phyloP scores from a whole-genome alignment of 2,797 vertebrate genomes.

The Merluccius polli region DNA sequence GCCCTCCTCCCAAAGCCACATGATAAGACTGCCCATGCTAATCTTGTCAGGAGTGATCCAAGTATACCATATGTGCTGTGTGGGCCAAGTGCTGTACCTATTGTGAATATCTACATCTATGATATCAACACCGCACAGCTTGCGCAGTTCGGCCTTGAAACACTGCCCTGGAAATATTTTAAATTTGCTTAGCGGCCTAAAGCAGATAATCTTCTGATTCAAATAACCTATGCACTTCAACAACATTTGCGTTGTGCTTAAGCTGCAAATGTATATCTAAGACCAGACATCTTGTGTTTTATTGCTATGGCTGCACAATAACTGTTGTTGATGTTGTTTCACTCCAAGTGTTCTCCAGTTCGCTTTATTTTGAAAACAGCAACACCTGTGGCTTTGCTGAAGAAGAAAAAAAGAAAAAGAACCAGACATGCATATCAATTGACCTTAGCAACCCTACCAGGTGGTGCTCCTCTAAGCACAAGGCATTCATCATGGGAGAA shows the following conservation, averaged over 20 bases:
- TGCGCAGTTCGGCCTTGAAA: not conserved
- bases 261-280: not conserved
- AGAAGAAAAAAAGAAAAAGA: slow-evolving; percentile 11
- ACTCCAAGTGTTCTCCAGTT: not conserved
- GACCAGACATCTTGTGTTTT: not conserved
- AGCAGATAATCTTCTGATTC: not conserved
- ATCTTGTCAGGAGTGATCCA: slow-evolving; percentile 6
- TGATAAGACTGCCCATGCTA: not conserved
- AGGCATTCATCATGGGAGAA: slow-evolving; percentile 55
- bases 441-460: slow-evolving; percentile 46
- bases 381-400: slow-evolving; percentile 54
- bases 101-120: not conserved
- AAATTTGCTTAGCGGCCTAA: not conserved
- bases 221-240: not conserved
- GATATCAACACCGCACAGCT: not conserved
- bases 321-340: not conserved
- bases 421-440: slow-evolving; percentile 60
- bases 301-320: not conserved
- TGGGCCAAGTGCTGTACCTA: not conserved
- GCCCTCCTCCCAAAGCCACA: not conserved
- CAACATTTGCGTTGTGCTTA: not conserved
- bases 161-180: not conserved
- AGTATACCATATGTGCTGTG: slow-evolving; percentile 3
- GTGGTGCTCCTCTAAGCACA: slow-evolving; percentile 51
- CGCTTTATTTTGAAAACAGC: slow-evolving; percentile 31